Conservation (phyloP, 2,113 vertebrate genomes). For the Pantherophis guttatus region DNA sequence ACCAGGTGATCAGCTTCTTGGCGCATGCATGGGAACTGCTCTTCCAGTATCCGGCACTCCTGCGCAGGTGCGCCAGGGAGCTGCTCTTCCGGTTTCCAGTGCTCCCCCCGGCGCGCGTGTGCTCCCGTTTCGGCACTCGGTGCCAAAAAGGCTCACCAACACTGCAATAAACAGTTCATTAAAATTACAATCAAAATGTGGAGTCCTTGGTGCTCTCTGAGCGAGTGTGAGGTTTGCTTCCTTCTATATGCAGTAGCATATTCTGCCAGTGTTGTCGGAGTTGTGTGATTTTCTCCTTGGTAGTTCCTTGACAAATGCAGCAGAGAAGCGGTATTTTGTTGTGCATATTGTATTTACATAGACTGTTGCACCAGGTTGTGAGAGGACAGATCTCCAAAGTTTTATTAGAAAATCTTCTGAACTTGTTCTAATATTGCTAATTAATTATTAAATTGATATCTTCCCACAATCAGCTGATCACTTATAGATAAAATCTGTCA, state of each 20-base stretch:
- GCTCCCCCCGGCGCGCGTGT: too few relatives aligned
- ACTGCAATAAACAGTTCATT: neutral
- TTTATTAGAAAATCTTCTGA: neutral
- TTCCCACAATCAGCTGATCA: neutral
- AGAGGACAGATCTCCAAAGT: neutral
- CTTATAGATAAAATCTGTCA: neutral
- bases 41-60: too few relatives aligned
- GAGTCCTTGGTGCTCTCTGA: neutral
- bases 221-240: neutral
- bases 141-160: too few relatives aligned
- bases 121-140: too few relatives aligned
- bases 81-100: too few relatives aligned
- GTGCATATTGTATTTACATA: neutral
- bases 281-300: neutral
- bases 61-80: too few relatives aligned
- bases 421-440: neutral
- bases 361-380: neutral
- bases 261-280: neutral
- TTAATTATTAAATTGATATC: neutral
- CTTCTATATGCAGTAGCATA: neutral
- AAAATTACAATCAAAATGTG: neutral
- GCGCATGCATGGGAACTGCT: too few relatives aligned
- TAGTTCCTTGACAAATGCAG: neutral
- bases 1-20: too few relatives aligned
- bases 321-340: neutral